Conservation (phyloP, 2,888 invertebrate species). For the Epistrophella euchroma region DNA sequence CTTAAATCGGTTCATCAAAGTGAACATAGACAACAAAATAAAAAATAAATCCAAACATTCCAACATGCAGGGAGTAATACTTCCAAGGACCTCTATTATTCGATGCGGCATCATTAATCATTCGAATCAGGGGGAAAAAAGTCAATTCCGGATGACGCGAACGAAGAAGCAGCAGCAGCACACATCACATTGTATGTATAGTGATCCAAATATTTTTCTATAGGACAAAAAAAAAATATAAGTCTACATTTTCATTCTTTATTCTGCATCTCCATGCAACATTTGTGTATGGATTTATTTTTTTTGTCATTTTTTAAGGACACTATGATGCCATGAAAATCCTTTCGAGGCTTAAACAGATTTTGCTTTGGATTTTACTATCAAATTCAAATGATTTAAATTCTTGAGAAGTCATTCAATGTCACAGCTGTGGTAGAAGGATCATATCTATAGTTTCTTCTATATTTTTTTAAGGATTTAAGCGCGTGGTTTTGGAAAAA, state of each 20-base stretch:
- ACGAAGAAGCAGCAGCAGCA: conserved; percentile 49
- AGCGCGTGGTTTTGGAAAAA: conserved; percentile 7
- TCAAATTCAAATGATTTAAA: conserved; percentile 63
- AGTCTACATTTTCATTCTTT: conserved; percentile 54
- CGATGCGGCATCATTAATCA: conserved; percentile 74
- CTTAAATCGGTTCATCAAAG: conserved; percentile 53
- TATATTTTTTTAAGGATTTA: conserved; percentile 28
- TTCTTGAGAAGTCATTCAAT: conserved; percentile 63
- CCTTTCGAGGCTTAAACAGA: conserved; percentile 66
- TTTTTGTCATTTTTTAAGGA: conserved; percentile 30
- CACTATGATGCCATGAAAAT: conserved; percentile 62
- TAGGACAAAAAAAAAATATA: conserved; percentile 16
- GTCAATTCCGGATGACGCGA: conserved; percentile 73
- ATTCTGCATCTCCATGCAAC: conserved; percentile 49
- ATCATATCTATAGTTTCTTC: conserved; percentile 30
- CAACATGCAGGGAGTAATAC: conserved; percentile 67
- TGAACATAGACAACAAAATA: conserved; percentile 29
- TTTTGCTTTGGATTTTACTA: conserved; percentile 36
- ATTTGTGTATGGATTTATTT: conserved; percentile 62
- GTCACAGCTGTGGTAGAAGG: conserved; percentile 61
- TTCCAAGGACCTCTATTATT: conserved; percentile 68
- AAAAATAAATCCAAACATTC: conserved; percentile 45
- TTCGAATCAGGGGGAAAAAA: conserved; percentile 73
- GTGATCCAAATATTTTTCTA: conserved; percentile 43
- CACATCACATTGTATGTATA: conserved; percentile 55